These are phyloP conservation scores for Bradypodion ventrale DNA, from an alignment of 2,797 vertebrate species.

Conservation along the genomic window DNA sequence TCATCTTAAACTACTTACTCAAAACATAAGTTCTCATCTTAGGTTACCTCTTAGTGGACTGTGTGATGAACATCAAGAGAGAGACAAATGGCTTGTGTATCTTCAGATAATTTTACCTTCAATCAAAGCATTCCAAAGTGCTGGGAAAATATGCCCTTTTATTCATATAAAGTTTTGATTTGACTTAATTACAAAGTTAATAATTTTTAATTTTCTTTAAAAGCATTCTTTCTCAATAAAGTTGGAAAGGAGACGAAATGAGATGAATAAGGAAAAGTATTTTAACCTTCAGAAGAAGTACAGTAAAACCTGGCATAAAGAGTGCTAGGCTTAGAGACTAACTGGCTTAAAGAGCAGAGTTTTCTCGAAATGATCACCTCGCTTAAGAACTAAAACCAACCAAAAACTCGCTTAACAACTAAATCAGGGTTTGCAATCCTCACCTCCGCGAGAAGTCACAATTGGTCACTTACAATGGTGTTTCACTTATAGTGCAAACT, in stretches of 20 bases:
- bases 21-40: no score
- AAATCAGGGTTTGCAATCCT: no score
- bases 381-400: no score
- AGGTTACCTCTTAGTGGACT: background rate
- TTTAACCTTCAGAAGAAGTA: slow-evolving; percentile 73
- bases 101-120: slow-evolving; percentile 52
- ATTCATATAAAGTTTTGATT: slow-evolving; percentile 10
- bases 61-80: background rate
- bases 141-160: background rate
- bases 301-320: no score
- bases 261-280: slow-evolving; percentile 70
- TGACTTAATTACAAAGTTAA: slow-evolving; percentile 27
- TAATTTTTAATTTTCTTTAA: slow-evolving; percentile 68
- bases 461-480: no score
- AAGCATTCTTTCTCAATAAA: slow-evolving; percentile 58
- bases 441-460: no score
- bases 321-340: no score
- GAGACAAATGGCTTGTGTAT: background rate
- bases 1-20: no score
- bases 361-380: no score
- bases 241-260: slow-evolving; percentile 42
- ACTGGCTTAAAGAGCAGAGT: no score
- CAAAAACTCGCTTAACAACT: no score
- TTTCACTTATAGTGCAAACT: no score
- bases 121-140: background rate